Conservation (phyloP, 1,140 invertebrate genomes). For the Aphelenchoides avenae region DNA sequence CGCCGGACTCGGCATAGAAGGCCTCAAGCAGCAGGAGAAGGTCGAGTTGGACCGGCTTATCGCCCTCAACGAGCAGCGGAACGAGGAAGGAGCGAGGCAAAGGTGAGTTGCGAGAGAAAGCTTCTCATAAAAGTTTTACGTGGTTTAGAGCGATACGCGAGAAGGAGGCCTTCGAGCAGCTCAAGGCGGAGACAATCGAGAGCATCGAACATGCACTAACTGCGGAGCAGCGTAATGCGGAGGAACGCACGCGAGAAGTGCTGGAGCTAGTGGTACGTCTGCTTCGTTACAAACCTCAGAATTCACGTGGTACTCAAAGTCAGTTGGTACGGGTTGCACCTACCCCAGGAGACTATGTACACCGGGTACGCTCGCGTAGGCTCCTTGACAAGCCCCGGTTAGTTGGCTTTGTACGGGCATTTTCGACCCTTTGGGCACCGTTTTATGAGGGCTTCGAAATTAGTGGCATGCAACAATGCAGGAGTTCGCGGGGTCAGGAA, state of each 20-base stretch:
- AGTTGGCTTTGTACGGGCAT: too few species aligned
- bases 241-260: constrained; percentile 15
- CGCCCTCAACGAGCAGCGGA: constrained; percentile 35
- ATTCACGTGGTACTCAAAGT: too few species aligned
- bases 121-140: neutral
- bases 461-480: too few species aligned
- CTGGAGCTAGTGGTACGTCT: constrained; percentile 24
- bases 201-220: constrained; percentile 22
- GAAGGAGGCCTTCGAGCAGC: constrained; percentile 8
- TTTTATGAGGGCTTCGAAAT: too few species aligned
- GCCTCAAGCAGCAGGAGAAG: constrained; percentile 25
- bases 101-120: constrained; percentile 19
- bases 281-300: too few species aligned
- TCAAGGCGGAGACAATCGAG: constrained; percentile 18
- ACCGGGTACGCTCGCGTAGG: too few species aligned
- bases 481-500: too few species aligned
- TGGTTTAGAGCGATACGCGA: constrained; percentile 26
- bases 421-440: too few species aligned
- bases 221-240: constrained; percentile 9
- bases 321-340: too few species aligned
- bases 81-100: constrained; percentile 21
- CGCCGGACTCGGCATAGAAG: constrained; percentile 26
- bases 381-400: too few species aligned
- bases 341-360: too few species aligned
- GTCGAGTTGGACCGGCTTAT: constrained; percentile 37